Evolutionary conservation across 2,888 invertebrate genomes (phyloP).

Genomic region (Pseudoips prasinana): DNA sequence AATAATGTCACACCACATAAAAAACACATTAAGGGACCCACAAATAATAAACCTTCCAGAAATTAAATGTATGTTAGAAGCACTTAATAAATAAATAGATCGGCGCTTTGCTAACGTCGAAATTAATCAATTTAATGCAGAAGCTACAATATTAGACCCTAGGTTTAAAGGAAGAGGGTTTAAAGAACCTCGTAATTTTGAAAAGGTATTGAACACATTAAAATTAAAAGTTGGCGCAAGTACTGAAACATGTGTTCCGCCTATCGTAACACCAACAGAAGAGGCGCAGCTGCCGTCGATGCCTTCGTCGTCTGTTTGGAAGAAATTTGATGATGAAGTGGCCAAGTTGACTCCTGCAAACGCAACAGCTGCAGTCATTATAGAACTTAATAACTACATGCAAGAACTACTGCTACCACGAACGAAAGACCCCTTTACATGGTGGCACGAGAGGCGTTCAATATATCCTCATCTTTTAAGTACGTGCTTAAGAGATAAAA

Average conservation of each 20-base stretch:
- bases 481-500: no score
- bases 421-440: constrained; percentile 5
- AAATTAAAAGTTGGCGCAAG: constrained; percentile 2
- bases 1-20: constrained; percentile 1
- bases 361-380: constrained; percentile 8
- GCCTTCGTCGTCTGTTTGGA: not conserved
- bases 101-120: constrained; percentile 5
- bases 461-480: constrained; percentile 1
- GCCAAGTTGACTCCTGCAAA: constrained; percentile 1
- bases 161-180: constrained; percentile 3
- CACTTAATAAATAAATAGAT: constrained; percentile 2
- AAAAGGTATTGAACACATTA: not conserved
- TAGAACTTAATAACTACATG: constrained; percentile 8
- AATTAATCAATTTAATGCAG: constrained; percentile 2
- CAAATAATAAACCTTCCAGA: not conserved
- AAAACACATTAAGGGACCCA: not conserved
- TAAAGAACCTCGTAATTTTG: constrained; percentile 5
- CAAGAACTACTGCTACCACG: constrained; percentile 5
- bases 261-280: no score
- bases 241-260: not conserved
- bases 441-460: constrained; percentile 5
- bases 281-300: no score
- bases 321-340: constrained; percentile 7
- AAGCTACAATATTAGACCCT: constrained; percentile 6
- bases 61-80: constrained; percentile 1